These are phyloP conservation scores for Leucania comma DNA, from an alignment of 2,888 invertebrate species.

Conservation along the genomic window DNA sequence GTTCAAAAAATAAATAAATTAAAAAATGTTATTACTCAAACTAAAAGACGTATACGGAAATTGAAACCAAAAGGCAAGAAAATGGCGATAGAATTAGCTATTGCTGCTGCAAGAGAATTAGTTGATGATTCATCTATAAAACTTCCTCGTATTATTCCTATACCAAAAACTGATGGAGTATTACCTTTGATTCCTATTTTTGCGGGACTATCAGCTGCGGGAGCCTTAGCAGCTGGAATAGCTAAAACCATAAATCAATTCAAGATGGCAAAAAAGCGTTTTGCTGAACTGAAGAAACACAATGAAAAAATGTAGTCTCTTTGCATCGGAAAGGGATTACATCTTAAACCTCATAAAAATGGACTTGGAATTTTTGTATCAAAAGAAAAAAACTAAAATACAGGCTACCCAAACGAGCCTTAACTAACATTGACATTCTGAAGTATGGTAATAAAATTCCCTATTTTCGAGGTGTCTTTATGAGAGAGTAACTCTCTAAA, in stretches of 20 bases:
- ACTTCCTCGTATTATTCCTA: constrained; percentile 2
- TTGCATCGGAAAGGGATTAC: background rate
- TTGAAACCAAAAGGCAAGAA: background rate
- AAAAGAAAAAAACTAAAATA: background rate
- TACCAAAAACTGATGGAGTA: background rate
- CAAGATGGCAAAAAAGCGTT: too few species aligned
- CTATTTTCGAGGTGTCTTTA: too few species aligned
- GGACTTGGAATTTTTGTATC: background rate
- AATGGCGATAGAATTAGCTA: constrained; percentile 6
- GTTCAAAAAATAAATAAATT: background rate
- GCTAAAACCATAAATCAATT: background rate
- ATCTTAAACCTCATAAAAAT: background rate
- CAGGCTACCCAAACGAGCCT: too few species aligned
- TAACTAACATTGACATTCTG: background rate
- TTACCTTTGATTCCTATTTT: constrained; percentile 6
- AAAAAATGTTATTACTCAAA: background rate
- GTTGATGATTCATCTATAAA: background rate
- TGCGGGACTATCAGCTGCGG: background rate
- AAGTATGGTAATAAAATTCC: too few species aligned
- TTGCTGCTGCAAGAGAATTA: background rate
- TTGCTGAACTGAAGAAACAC: too few species aligned
- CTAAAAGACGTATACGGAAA: constrained; percentile 1
- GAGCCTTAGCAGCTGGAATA: background rate
- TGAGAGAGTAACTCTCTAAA: too few species aligned
- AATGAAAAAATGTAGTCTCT: too few species aligned